Base-by-base conservation (phyloP, 2,113 vertebrate species). In the rat (Rattus norvegicus) region DNA sequence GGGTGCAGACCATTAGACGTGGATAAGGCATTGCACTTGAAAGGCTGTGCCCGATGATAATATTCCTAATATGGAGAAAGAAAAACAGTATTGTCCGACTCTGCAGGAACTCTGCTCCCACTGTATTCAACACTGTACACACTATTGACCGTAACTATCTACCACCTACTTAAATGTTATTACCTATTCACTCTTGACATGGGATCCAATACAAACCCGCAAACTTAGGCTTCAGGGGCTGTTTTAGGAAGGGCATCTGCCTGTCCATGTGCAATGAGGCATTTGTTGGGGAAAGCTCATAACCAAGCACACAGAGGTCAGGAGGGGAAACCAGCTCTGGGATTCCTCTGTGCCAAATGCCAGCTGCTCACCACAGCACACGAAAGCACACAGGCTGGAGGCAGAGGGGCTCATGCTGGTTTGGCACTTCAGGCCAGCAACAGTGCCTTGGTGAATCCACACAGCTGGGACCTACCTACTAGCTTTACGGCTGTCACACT, bases 401-500 rank as follows among this genome's bases (percentile, higher is more conserved):
- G 97, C 12, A 97, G 96, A 95, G 95, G 90, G 88, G 95, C 76
- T 97, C 90, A 56, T 79, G 95, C 97, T 20, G 97, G 98, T 95
- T 86, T 97, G 98, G 98, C 98, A 98, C 98, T 96, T 98, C 97
- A 96, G 98, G 97, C 98, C 98, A 98, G 98, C 97, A 92, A 96
- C 84, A 0, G 65, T 98, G 97, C 97, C 96, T 96, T 93, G 69
- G 95, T 97, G 98, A 98, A 98, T 98, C 98, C 96, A 97, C 99
- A 97, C 98, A 98, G 98, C 98, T 98, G 98, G 98, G 98, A 98
- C 98, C 98, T 97, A 76, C 91, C 98, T 98, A 97, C 98, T 98
- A 96, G 98, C 98, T 98, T 98, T 80, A 98, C 93, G 97, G 98
- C 99, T 98, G 99, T 99, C 99, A 99, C 98, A 97, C 98, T 98